Base-by-base conservation (phyloP, 2,888 invertebrate species). In the Dermolepida albohirtum region DNA sequence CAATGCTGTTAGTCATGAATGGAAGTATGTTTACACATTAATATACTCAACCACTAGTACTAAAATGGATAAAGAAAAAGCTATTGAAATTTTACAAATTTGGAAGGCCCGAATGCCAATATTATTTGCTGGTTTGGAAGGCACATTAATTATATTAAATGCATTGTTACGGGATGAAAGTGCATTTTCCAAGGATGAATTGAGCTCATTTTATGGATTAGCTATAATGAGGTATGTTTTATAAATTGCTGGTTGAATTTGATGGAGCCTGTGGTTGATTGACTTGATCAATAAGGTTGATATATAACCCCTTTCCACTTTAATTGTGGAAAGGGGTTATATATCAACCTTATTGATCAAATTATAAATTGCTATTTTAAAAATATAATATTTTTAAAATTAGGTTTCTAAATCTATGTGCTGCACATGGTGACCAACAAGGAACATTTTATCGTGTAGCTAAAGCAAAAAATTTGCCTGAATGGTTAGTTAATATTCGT, bases 401-500 rank as follows among this genome's bases (percentile, higher is more conserved):
- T 67, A 82, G 82, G 67, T 83, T 84, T 74, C 73, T 83, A 65
- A 84, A 84, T 73, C 73, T 83, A 14, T 83, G 81, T 72, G 80
- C 80, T 16, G 78, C 81, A 6, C 78, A 76, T 68, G 78, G 72
- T 64, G 79, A 78, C 14, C 77, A 75, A 67, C 83, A 83, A 75
- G 82, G 82, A 4, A 78, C 78, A 44, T 82, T 83, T 73, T 77
- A 89, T 69, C 84, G 85, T 75, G 88, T 89, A 39, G 91, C 90
- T 0, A 85, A 85, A 71, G 86, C 88, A 80, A 82, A 90, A 67
- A 89, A 89, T 47, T 87, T 95, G 44, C 94, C 95, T 0, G 88
- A 89, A 69, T 94, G 94, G 93, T 86, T 95, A 66, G 89, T 94
- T 5, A 89, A 90, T 72, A 80, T 95, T 62, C 86, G 95, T 63